phyloP scores from a whole-genome alignment of 2,113 vertebrate species.

The Bufo bufo region DNA sequence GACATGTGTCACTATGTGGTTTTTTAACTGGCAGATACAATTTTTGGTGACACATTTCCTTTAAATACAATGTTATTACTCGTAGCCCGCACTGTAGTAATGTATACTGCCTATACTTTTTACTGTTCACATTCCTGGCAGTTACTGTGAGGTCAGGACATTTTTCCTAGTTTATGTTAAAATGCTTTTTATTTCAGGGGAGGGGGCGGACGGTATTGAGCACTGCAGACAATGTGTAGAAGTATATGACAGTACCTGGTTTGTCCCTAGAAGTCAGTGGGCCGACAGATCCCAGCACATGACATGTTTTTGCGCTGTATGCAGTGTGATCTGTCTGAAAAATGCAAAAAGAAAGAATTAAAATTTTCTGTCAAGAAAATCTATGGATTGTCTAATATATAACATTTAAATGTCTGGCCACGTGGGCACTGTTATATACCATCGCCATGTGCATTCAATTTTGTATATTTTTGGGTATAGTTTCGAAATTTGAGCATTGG shows the following conservation, averaged over 20 bases:
- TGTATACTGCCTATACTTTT: background rate
- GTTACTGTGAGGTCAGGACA: background rate
- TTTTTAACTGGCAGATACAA: too few relatives aligned
- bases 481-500: too few relatives aligned
- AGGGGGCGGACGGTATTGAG: background rate
- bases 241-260: background rate
- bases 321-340: background rate
- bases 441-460: too few relatives aligned
- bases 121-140: background rate
- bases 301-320: background rate
- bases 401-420: background rate
- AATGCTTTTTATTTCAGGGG: background rate
- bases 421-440: background rate
- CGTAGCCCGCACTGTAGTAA: too few relatives aligned
- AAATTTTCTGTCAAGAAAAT: background rate
- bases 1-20: too few relatives aligned
- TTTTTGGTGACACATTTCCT: too few relatives aligned
- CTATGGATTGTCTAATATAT: background rate
- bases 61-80: too few relatives aligned
- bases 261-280: background rate
- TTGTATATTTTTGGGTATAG: too few relatives aligned
- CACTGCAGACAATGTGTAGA: background rate
- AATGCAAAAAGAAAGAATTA: background rate
- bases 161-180: background rate
- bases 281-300: slow-evolving; percentile 11